These are phyloP conservation scores for Antedon mediterranea DNA, from an alignment of 53 echinoderm and acorn worm genomes.

Conservation along the genomic window DNA sequence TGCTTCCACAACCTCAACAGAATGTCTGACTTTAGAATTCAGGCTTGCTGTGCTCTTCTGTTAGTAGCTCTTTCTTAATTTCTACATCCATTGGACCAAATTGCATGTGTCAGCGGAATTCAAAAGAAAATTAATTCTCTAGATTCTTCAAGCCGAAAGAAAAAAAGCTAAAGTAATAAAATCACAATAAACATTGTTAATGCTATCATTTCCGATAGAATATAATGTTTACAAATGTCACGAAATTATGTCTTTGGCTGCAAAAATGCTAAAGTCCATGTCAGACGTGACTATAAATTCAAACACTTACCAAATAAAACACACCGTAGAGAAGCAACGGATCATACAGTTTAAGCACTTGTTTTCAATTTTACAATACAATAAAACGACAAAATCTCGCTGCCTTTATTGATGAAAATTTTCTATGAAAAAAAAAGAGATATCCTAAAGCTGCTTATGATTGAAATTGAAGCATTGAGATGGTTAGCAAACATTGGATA, in stretches of 20 bases:
- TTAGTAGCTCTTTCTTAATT: neutral
- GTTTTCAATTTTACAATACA: neutral
- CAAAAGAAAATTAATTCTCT: neutral
- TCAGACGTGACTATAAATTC: too few species aligned
- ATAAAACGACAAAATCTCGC: neutral
- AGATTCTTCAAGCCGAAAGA: neutral
- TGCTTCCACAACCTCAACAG: neutral
- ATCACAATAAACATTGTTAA: too few species aligned
- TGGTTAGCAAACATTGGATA: neutral
- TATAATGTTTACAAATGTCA: too few species aligned
- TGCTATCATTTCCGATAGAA: too few species aligned
- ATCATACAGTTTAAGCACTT: too few species aligned
- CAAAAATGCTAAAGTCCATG: too few species aligned
- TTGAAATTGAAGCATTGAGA: neutral
- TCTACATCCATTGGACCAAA: neutral
- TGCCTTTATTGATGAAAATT: neutral
- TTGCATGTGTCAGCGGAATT: neutral
- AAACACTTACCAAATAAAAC: too few species aligned
- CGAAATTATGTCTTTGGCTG: too few species aligned
- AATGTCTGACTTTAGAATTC: neutral
- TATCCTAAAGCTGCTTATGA: neutral
- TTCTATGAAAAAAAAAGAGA: too few species aligned
- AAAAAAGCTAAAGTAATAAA: too few species aligned
- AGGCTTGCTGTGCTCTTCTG: neutral
- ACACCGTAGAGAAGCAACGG: too few species aligned